Base-by-base conservation (phyloP, 1,140 invertebrate species). In the Penaeus vannamei region DNA sequence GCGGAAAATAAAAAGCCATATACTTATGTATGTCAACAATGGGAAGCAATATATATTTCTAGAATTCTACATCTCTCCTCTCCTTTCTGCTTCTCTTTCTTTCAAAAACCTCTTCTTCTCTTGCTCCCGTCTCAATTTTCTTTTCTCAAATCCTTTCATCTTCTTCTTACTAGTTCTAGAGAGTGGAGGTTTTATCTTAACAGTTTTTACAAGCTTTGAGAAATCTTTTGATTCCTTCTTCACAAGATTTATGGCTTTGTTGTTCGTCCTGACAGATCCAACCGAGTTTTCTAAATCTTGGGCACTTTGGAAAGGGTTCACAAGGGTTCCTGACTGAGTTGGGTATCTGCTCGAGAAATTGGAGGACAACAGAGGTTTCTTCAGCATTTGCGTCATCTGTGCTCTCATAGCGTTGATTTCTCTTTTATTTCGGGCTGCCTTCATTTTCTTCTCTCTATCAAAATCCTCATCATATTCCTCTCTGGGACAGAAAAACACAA, bases 401-500 rank as follows among this genome's bases (percentile, higher is more conserved):
- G 62, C 29, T 61, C 77, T 66, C 19, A 82, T 86, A 10, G n/a
- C 72, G 26, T 90, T 53, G 3, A 82, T 72, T 59, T 90, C 88
- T 26, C 88, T 77, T 66, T 82, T 90, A 14, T 81, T 80, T n/a
- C n/a, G 84, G n/a, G 88, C 88, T 26, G 84, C 62, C 42, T 81
- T 82, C 84, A 85, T 85, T 19, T 77, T 46, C 23, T 60, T 60
- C 10, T 85, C 84, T 64, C 77, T 66, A n/a, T 85, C 79, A 42
- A 82, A 36, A 42, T 90, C 88, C 23, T 64, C 84, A 29, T 90
- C 88, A 17, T 72, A 60, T n/a, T 85, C 62, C 23, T 90, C 88
- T 36, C 88, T 90, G 84, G 94, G 94, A 95, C 95, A 62, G 60
- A 8, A 17, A 80, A 22, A 60, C 53, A 60, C 32, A 36, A 86